phyloP scores from a whole-genome alignment of 2,113 vertebrate genomes.

The Brienomyrus brachyistius region DNA sequence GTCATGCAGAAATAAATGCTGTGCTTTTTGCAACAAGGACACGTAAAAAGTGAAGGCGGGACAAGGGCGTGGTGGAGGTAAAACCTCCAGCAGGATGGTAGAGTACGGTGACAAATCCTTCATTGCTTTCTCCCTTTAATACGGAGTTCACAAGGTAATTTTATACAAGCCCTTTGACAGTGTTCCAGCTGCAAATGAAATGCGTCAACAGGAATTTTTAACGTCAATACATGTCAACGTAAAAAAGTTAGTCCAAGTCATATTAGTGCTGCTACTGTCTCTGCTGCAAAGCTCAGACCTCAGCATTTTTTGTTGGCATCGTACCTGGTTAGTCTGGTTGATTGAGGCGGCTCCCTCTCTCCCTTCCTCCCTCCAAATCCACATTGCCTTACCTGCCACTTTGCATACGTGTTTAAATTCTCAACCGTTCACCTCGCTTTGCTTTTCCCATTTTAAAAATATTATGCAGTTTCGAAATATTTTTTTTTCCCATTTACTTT shows the following conservation, averaged over 20 bases:
- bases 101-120: neutral
- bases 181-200: neutral
- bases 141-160: neutral
- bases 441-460: neutral
- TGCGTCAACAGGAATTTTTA: neutral
- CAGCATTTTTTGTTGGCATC: neutral
- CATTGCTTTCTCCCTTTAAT: neutral
- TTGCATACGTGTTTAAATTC: neutral
- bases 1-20: neutral
- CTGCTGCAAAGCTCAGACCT: neutral
- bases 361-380: neutral
- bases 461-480: neutral
- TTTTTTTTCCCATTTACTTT: neutral
- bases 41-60: neutral
- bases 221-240: neutral
- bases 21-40: neutral
- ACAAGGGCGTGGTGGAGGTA: neutral
- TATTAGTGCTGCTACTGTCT: neutral
- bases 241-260: neutral
- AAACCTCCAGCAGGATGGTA: neutral
- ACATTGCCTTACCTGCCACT: neutral
- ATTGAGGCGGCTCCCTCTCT: neutral
- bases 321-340: neutral
- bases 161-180: neutral
- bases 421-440: neutral